Evolutionary conservation across 2,888 invertebrate species (phyloP), one percentile per base, ranked within the genome.

Genomic region (Timandra comae): DNA sequence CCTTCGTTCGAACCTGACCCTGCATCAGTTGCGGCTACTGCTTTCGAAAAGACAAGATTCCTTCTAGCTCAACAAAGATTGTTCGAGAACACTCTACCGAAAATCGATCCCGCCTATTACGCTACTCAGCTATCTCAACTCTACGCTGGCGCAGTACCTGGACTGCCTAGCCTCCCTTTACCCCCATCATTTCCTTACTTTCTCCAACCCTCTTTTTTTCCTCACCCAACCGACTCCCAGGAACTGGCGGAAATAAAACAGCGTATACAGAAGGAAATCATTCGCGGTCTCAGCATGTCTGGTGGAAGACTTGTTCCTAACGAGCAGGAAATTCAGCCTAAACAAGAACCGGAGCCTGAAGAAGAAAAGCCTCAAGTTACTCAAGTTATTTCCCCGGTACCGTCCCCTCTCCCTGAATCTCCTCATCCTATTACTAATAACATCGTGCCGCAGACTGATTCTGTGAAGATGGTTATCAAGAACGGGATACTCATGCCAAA

Each of bases 401-500:
- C 88, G 2, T 76, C 84, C 29, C 71, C 82, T 4, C 79, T 65
- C 29, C 59, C 79, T 25, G 88, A 88, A 69, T 77, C 86, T 52
- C 88, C 81, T 13, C 62, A 84, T 32, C 76, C 85, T 10, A 72
- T 88, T 9, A 87, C 82, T 28, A 81, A 71, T 37, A 67, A 53
- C 30, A 42, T 79, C n/a, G 59, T 68, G 5, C 62, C 78, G 0
- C 82, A 75, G 46, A 88, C 88, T 0, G 91, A 90, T 55, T 90
- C 91, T 0, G 91, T 95, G 0, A 94, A 95, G 71, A 94, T 95
- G 94, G 95, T 96, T 0, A 93, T 95, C 33, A 95, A 95, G 69
- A 95, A 96, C 57, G 95, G 95, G 0, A 91, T 96, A 0, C 79
- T 96, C 2, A 95, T 96, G 91, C 95, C 95, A 1, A 96, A 96